phyloP scores from a whole-genome alignment of 2,888 invertebrate genomes.

The Rhorus exstirpatorius region DNA sequence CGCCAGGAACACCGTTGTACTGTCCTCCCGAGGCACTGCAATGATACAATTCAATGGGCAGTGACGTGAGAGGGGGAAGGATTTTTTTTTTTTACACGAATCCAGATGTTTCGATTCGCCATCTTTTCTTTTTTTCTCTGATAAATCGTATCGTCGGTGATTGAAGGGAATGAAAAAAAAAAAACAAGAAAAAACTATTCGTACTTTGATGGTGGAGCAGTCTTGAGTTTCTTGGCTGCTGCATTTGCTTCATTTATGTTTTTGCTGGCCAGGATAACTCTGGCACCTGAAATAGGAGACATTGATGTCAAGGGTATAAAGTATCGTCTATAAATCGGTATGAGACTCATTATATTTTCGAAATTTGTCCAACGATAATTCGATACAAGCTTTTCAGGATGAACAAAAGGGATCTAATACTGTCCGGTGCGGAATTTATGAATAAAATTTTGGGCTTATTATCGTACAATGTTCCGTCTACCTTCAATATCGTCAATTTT shows the following conservation, averaged over 20 bases:
- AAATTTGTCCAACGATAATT: too few relatives aligned
- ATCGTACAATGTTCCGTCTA: too few relatives aligned
- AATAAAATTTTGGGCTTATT: too few relatives aligned
- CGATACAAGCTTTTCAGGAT: too few relatives aligned
- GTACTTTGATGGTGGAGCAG: conserved; percentile 77
- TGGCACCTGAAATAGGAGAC: conserved; percentile 76
- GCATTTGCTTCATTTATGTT: conserved; percentile 85
- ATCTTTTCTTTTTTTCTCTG: too few relatives aligned
- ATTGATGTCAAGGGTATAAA: not conserved
- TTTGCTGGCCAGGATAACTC: conserved; percentile 87
- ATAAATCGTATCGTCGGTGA: not conserved
- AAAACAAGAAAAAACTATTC: too few relatives aligned
- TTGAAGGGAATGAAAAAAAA: not conserved
- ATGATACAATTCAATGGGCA: not conserved
- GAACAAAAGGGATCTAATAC: too few relatives aligned
- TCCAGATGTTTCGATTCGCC: not conserved
- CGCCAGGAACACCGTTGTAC: conserved; percentile 78
- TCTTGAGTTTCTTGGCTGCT: conserved; percentile 85
- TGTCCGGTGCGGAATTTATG: too few relatives aligned
- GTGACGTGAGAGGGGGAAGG: not conserved
- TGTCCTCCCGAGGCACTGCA: conserved; percentile 75
- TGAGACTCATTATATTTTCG: not conserved
- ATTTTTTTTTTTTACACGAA: not conserved
- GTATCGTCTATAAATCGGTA: not conserved
- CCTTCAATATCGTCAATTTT: too few relatives aligned